Conservation (phyloP, 2,888 invertebrate genomes). For the Seladonia tumulorum region DNA sequence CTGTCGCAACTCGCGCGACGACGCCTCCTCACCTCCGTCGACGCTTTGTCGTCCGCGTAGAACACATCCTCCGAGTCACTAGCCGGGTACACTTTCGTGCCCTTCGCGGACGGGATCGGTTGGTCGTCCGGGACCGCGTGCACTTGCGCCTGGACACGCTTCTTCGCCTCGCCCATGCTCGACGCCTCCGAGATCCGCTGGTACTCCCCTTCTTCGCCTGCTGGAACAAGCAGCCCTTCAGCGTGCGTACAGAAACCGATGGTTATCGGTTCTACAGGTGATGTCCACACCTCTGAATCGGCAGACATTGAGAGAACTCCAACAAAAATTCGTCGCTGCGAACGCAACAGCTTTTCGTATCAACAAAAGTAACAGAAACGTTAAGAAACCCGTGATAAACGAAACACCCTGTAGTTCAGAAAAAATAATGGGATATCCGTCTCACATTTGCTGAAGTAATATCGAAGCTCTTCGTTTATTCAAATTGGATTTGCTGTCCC, state of each 20-base stretch:
- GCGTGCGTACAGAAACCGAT: not conserved
- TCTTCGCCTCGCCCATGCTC: slow-evolving; percentile 81
- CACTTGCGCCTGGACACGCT: slow-evolving; percentile 85
- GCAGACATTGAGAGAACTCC: not conserved
- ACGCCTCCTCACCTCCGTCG: slow-evolving; percentile 74
- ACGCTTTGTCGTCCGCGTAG: slow-evolving; percentile 80
- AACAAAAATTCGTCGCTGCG: no score
- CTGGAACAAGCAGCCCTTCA: slow-evolving; percentile 53
- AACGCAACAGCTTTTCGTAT: no score
- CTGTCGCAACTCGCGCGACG: slow-evolving; percentile 86
- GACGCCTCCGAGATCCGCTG: slow-evolving; percentile 86
- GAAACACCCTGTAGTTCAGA: not conserved
- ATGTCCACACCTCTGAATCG: not conserved
- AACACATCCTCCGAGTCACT: slow-evolving; percentile 87
- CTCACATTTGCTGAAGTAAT: not conserved
- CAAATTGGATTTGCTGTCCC: not conserved
- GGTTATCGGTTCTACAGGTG: not conserved
- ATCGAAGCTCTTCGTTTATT: not conserved
- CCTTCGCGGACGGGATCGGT: slow-evolving; percentile 67
- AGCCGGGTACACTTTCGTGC: slow-evolving; percentile 85
- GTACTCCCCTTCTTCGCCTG: slow-evolving; percentile 85
- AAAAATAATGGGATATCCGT: not conserved
- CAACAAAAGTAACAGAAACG: no score
- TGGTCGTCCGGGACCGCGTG: slow-evolving; percentile 83
- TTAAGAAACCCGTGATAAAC: not conserved